These are phyloP conservation scores for Urophycis tenuis DNA, from an alignment of 2,797 vertebrate genomes.

Conservation along the genomic window DNA sequence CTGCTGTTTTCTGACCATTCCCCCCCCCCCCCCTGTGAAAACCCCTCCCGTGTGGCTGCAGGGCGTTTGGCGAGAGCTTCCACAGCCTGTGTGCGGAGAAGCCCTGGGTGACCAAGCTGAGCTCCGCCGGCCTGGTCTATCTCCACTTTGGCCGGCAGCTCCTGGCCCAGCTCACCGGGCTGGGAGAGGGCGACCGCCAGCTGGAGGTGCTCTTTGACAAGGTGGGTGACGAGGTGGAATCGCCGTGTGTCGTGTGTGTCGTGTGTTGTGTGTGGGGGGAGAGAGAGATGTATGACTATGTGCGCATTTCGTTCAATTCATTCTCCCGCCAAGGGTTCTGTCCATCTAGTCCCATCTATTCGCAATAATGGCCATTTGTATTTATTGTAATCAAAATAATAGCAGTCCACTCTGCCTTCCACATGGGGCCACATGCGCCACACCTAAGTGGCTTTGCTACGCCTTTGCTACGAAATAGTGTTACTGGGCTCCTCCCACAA, in stretches of 20 bases:
- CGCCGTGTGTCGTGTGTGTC: background rate
- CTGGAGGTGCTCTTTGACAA: slow-evolving; percentile 81
- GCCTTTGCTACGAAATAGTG: too few species aligned
- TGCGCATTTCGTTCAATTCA: background rate
- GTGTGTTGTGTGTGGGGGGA: background rate
- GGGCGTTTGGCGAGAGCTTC: slow-evolving; percentile 81
- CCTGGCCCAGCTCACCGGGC: slow-evolving; percentile 71
- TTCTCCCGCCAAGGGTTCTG: background rate
- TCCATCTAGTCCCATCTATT: background rate
- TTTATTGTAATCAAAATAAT: background rate
- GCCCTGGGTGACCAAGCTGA: slow-evolving; percentile 88
- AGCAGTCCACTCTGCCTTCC: too few species aligned
- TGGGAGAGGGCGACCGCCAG: slow-evolving; percentile 66
- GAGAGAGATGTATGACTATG: background rate
- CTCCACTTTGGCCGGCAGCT: slow-evolving; percentile 82
- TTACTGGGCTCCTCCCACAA: too few species aligned
- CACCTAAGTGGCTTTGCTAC: too few species aligned
- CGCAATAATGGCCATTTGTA: background rate
- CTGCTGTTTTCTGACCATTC: background rate
- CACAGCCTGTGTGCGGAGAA: slow-evolving; percentile 79
- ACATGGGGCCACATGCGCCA: too few species aligned
- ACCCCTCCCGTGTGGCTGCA: slow-evolving; percentile 40
- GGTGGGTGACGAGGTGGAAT: slow-evolving; percentile 53
- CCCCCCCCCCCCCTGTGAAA: background rate
- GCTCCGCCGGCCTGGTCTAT: slow-evolving; percentile 90